Evolutionary conservation across 2,888 invertebrate species (phyloP).

Genomic region (Hybos culiciformis): DNA sequence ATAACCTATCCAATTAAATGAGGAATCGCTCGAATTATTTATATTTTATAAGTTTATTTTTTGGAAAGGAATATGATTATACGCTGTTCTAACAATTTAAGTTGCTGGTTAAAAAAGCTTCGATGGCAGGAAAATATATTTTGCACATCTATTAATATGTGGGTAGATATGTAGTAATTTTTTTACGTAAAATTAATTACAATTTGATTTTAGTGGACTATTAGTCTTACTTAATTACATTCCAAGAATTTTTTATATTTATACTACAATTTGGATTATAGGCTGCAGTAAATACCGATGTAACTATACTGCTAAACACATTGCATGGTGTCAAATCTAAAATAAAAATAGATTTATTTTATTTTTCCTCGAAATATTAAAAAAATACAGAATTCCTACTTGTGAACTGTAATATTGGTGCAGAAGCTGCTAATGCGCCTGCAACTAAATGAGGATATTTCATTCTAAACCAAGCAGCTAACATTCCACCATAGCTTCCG

Average conservation of each 20-base stretch:
- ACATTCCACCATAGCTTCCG: constrained; percentile 95
- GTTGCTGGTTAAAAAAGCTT: too few species aligned
- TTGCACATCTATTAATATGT: too few species aligned
- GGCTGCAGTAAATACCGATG: constrained; percentile 50
- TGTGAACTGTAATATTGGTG: constrained; percentile 77
- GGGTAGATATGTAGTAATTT: too few species aligned
- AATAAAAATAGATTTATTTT: too few species aligned
- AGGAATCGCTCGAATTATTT: too few species aligned
- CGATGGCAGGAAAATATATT: too few species aligned
- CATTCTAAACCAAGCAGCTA: constrained; percentile 88
- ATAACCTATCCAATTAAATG: too few species aligned
- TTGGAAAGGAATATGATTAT: too few species aligned
- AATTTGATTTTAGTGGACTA: neutral
- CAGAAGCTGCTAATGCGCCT: constrained; percentile 87
- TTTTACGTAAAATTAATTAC: neutral
- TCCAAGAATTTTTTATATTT: constrained; percentile 69
- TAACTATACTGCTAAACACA: constrained; percentile 61
- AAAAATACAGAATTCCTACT: too few species aligned
- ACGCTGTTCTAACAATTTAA: too few species aligned
- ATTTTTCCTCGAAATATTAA: too few species aligned
- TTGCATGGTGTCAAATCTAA: constrained; percentile 61
- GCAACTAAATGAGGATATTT: constrained; percentile 83
- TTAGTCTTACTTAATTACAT: constrained; percentile 51
- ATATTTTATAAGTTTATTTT: too few species aligned
- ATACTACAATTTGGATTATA: constrained; percentile 45